Conservation (phyloP, 2,888 invertebrate species). For the Nesidiocoris tenuis region DNA sequence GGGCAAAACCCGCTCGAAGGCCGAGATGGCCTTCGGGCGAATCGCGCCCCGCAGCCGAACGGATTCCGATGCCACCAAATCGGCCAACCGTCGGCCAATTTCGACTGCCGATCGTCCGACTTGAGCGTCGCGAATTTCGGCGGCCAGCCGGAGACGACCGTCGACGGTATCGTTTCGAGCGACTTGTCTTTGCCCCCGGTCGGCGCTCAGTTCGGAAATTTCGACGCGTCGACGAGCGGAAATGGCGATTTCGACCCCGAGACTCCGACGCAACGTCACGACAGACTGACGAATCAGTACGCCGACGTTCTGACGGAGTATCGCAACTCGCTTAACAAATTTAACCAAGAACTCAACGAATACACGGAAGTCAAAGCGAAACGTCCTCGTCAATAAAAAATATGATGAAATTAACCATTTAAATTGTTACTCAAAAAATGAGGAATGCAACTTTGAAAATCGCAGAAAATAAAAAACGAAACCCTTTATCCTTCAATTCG, state of each 20-base stretch:
- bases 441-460: too few species aligned
- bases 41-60: background rate
- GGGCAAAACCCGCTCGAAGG: background rate
- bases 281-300: constrained; percentile 10
- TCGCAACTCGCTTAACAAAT: constrained; percentile 6
- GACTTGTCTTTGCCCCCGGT: background rate
- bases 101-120: background rate
- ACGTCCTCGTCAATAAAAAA: too few species aligned
- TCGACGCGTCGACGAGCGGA: background rate
- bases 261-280: constrained; percentile 9
- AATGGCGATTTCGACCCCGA: background rate
- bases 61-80: background rate
- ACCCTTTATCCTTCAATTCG: too few species aligned
- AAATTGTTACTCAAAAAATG: too few species aligned
- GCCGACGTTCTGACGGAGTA: constrained; percentile 12
- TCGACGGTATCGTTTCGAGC: background rate
- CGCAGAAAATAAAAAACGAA: too few species aligned
- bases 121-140: background rate
- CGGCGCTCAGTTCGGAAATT: background rate
- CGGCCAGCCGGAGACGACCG: background rate
- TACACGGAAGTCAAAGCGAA: constrained; percentile 4
- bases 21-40: background rate
- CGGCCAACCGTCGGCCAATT: background rate
- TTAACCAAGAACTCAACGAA: constrained; percentile 12
- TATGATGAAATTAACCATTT: too few species aligned